Base-by-base conservation (phyloP, 2,797 vertebrate genomes). In the Gadopsis bispinosus region DNA sequence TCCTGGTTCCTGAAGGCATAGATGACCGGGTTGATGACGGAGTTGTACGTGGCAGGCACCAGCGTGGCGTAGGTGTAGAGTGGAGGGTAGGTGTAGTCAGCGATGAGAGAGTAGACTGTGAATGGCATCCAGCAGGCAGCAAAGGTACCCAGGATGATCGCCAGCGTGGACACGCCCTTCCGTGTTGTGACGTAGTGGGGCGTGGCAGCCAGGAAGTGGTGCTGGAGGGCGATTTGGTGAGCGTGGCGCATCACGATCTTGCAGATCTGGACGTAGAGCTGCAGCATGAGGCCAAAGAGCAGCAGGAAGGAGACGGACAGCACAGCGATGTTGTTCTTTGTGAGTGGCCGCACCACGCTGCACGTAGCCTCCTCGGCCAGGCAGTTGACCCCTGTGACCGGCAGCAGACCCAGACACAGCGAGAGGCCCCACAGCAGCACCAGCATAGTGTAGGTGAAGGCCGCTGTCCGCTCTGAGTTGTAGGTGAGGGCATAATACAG, bases 61-160 rank as follows among this genome's bases (percentile, higher is more conserved):
- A 99, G 95, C 0, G 98, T 99, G 93, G 98, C 98, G 13, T 99
- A 99, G 64, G 98, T 99, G 89, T 99, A 99, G 60, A 99, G 97
- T 11, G 97, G 97, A 3, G 98, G 98, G 87, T 99, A 99, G 51
- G 97, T 99, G 91, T 98, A 98, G 93, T 99, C 98, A 0, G 97
- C 98, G 63, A 99, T 97, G 67, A 99, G 95, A 2, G 97, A 97
- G 93, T 99, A 99, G 84, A 99, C 96, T 0, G 98, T 98, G 90
- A 99, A 99, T 58, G 98, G 98, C 98, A 99, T 99, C 98, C 98
- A 99, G 94, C 98, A 99, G 73, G 98, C 98, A 0, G 98, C 98
- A 16, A 99, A 99, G 56, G 98, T 99, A 51, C 98, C 98, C 92
- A 99, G 94, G 92, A 99, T 99, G 95, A 99, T 96, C 67, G 98